These are phyloP conservation scores for Ariopsis seemanni DNA, from an alignment of 2,113 vertebrate species.

Conservation along the genomic window DNA sequence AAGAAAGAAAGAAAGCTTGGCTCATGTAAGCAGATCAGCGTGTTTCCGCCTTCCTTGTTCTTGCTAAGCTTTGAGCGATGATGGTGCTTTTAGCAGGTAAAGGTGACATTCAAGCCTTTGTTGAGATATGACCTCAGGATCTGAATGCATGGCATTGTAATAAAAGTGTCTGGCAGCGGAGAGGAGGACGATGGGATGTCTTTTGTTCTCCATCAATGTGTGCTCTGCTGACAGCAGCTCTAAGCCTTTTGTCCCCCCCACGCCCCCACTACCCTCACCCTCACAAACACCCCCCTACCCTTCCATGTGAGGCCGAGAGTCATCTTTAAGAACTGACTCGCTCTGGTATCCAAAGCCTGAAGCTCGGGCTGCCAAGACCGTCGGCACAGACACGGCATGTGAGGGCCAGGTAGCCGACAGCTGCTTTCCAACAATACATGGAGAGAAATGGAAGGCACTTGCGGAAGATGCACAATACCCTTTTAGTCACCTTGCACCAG, in stretches of 20 bases:
- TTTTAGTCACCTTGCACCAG: conserved; percentile 76
- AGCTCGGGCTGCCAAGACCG: conserved; percentile 72
- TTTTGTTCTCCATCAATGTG: conserved; percentile 74
- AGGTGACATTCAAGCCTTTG: conserved; percentile 45
- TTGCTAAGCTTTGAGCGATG: conserved; percentile 2
- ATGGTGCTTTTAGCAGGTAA: conserved; percentile 41
- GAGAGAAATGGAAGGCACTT: conserved; percentile 74
- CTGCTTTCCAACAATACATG: conserved; percentile 74
- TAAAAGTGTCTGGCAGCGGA: conserved; percentile 45
- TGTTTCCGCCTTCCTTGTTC: conserved; percentile 20
- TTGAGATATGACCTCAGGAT: conserved; percentile 40
- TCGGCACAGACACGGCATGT: conserved; percentile 69
- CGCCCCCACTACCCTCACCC: conserved; percentile 58
- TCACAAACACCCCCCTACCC: conserved; percentile 61
- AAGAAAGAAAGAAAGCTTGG: conserved; percentile 25
- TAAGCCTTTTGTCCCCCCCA: conserved; percentile 65
- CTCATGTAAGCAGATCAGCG: conserved; percentile 4
- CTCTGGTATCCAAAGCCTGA: conserved; percentile 74
- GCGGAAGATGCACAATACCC: conserved; percentile 71
- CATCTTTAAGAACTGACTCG: conserved; percentile 80
- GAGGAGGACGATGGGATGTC: conserved; percentile 45
- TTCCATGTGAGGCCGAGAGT: conserved; percentile 70
- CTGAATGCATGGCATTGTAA: conserved; percentile 37
- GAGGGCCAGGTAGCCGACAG: conserved; percentile 75
- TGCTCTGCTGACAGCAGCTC: conserved; percentile 73